Percentiles rank a stretch among this genome's conserved stretches.
Conservation (phyloP, 2,888 invertebrate species). For the Oxycera nigricornis region DNA sequence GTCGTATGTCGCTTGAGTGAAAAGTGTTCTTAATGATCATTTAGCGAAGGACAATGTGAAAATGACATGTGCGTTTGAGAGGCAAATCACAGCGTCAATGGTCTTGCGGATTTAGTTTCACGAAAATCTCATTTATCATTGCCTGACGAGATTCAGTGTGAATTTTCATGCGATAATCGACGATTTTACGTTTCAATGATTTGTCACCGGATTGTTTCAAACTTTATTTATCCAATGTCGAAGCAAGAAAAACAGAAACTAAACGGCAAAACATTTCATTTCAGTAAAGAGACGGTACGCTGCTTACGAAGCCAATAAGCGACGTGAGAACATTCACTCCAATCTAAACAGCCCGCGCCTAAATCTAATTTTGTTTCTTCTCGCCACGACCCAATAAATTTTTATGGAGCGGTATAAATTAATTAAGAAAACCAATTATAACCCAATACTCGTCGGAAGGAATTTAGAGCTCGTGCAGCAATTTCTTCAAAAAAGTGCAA, state of each 20-base stretch:
- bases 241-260: too few species aligned
- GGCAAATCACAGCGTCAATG: neutral
- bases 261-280: too few species aligned
- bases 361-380: neutral
- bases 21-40: slow-evolving; percentile 4
- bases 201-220: too few species aligned
- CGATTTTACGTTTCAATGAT: too few species aligned
- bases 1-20: neutral
- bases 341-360: neutral
- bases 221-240: too few species aligned
- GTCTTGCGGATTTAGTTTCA: neutral
- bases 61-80: slow-evolving; percentile 1
- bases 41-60: neutral
- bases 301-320: neutral
- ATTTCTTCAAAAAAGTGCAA: slow-evolving; percentile 20
- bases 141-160: too few species aligned
- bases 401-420: slow-evolving; percentile 16
- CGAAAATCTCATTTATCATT: neutral
- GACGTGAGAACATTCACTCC: too few species aligned
- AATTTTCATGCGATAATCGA: too few species aligned
- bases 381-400: neutral
- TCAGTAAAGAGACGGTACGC: too few species aligned
- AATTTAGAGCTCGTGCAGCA: neutral
- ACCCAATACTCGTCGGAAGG: neutral
- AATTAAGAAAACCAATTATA: slow-evolving; percentile 36